These are phyloP conservation scores for Ruditapes philippinarum DNA, from an alignment of 1,140 invertebrate genomes.

Conservation along the genomic window DNA sequence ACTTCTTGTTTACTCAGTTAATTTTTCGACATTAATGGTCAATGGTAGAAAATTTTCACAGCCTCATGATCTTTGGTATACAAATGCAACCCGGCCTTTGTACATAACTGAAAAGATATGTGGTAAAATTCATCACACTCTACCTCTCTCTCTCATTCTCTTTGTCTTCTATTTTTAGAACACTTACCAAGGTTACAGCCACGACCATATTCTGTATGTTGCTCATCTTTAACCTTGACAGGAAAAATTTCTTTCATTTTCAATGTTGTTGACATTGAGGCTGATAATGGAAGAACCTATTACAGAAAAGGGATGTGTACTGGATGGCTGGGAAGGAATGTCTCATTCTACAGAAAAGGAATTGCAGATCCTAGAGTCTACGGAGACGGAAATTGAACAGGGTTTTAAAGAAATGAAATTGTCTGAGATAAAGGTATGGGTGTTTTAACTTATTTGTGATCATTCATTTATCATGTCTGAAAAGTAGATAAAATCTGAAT, in stretches of 20 bases:
- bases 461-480: too few relatives aligned
- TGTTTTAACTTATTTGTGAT: not conserved
- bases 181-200: constrained; percentile 83
- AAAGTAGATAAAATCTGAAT: too few relatives aligned
- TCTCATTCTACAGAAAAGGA: constrained; percentile 40
- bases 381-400: not conserved
- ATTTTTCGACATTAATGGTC: too few relatives aligned
- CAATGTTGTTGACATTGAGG: constrained; percentile 89
- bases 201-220: constrained; percentile 84
- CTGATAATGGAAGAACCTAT: constrained; percentile 84
- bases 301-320: constrained; percentile 90
- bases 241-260: constrained; percentile 90
- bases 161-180: constrained; percentile 82
- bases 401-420: not conserved
- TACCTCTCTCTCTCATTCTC: too few relatives aligned
- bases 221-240: constrained; percentile 57
- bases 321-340: constrained; percentile 88
- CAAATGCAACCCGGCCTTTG: too few relatives aligned
- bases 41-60: too few relatives aligned
- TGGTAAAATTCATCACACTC: too few relatives aligned
- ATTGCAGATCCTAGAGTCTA: not conserved
- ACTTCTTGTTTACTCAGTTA: too few relatives aligned
- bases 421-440: not conserved
- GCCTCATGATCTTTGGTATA: too few relatives aligned
- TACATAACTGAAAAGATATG: too few relatives aligned